Evolutionary conservation across 2,113 vertebrate species (phyloP), one percentile per base, ranked within the genome.

Genomic region (Rissa tridactyla): DNA sequence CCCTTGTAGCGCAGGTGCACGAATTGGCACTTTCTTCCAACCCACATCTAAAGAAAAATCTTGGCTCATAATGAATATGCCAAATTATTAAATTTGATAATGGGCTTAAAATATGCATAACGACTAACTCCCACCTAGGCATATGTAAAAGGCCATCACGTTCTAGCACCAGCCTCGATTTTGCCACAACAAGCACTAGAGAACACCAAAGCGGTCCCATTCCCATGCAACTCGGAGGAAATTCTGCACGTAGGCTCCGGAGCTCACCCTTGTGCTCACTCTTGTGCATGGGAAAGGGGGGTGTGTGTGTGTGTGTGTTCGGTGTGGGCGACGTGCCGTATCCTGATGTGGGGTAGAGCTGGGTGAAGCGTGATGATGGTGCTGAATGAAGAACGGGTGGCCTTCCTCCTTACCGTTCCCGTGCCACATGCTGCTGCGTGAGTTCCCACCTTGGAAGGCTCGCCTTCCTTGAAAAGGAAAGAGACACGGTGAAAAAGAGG

Each of bases 21-120:
- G 2, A 90, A 70, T 77, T 96, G 95, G 96, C 96, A 82, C 42
- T 82, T 88, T 84, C 62, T 78, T 70, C 90, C 84, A 97, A 96
- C 92, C 97, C 97, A 97, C 97, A 96, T 97, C 86, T 91, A 52
- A 93, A 82, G 88, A 75, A 64, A 77, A 72, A 70, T 85, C 80
- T 97, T 97, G 95, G 92, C 91, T 96, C 52, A 54, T 93, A 76
- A 83, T 25, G 76, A 85, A 82, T 81, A 51, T 92, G 64, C 69
- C 82, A 87, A 96, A 94, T 87, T 88, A 95, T 96, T 91, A 78
- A 64, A 86, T 92, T 92, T 95, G 75, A 93, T 73, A 90, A 90
- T 72, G 49, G 79, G 65, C 22, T 90, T 86, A 72, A 88, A 93
- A 76, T 49, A 76, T 23, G 29, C 58, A 38, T 86, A 84, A 77